Percentiles rank a stretch among this genome's conserved stretches.
Conservation (phyloP, 2,113 vertebrate species). For the Leptobrachium ailaonicum region DNA sequence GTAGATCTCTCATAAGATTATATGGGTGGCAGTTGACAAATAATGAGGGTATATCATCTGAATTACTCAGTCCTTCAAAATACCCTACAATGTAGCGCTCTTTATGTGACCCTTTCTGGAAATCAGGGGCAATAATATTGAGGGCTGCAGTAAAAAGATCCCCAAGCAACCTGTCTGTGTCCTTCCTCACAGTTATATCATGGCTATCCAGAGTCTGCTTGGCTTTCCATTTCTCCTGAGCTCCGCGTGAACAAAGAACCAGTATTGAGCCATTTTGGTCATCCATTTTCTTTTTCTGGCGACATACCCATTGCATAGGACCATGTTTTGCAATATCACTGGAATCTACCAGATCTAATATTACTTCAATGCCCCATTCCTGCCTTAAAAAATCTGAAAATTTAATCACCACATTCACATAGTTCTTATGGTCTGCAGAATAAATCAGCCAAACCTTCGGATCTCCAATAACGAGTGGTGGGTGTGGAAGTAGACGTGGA, state of each 20-base stretch:
- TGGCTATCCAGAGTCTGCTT: constrained; percentile 71
- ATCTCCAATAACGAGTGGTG: constrained; percentile 42
- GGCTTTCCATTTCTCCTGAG: constrained; percentile 89
- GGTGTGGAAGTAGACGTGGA: accelerated
- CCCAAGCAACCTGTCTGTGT: constrained; percentile 69
- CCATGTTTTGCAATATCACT: constrained; percentile 78
- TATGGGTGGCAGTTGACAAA: constrained; percentile 82
- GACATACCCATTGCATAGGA: constrained; percentile 81
- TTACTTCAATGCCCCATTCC: constrained; percentile 82
- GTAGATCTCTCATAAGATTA: constrained; percentile 87
- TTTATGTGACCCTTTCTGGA: constrained; percentile 79
- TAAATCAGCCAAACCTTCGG: constrained; percentile 85
- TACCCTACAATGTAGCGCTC: constrained; percentile 91
- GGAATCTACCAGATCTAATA: constrained; percentile 84
- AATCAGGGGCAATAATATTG: constrained; percentile 85
- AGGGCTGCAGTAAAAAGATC: constrained; percentile 89
- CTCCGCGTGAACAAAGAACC: constrained; percentile 86
- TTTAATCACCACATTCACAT: constrained; percentile 85
- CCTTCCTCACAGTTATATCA: constrained; percentile 73
- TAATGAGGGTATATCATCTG: constrained; percentile 79
- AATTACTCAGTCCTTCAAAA: constrained; percentile 78
- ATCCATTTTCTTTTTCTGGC: constrained; percentile 79
- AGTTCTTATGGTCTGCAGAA: constrained; percentile 87
- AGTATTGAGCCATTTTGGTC: constrained; percentile 80
- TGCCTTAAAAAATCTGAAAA: constrained; percentile 86